These are phyloP conservation scores for Drosophila lowei DNA, from an alignment of 1,140 invertebrate genomes.

Conservation along the genomic window DNA sequence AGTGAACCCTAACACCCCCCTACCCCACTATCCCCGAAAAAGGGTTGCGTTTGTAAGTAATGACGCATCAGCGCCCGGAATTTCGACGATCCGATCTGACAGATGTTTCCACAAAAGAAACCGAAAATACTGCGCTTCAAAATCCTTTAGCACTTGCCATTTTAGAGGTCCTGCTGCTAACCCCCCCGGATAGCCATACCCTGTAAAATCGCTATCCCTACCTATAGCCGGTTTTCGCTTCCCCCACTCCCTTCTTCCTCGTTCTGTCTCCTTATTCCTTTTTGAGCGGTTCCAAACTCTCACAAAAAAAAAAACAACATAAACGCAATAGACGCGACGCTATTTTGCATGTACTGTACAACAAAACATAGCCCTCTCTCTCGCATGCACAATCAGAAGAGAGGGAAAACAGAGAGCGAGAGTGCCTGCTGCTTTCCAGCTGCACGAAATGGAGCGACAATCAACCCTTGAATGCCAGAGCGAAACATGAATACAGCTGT, in stretches of 20 bases:
- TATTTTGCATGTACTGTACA: conserved; percentile 80
- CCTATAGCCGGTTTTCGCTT: conserved; percentile 21
- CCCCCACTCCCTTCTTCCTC: too few relatives aligned
- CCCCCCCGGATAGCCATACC: conserved; percentile 4
- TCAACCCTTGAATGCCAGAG: conserved; percentile 14
- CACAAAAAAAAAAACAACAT: conserved; percentile 8
- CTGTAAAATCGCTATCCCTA: neutral
- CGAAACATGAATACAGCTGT: too few relatives aligned
- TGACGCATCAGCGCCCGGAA: conserved; percentile 72
- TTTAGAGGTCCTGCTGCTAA: conserved; percentile 46
- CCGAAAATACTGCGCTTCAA: conserved; percentile 30
- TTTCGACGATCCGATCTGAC: conserved; percentile 51
- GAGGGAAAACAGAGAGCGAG: conserved; percentile 27
- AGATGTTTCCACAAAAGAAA: conserved; percentile 52
- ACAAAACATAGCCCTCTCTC: conserved; percentile 31
- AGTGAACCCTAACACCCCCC: conserved; percentile 21
- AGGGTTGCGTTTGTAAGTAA: conserved; percentile 17
- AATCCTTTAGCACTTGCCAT: conserved; percentile 63
- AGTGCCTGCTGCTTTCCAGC: conserved; percentile 24
- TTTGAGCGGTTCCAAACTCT: neutral
- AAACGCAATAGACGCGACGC: conserved; percentile 20
- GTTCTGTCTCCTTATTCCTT: neutral
- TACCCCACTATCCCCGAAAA: too few relatives aligned
- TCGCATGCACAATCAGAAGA: conserved; percentile 20
- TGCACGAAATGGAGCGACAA: conserved; percentile 40